phyloP scores from a whole-genome alignment of 2,797 vertebrate species.

The Muscicapa striata region DNA sequence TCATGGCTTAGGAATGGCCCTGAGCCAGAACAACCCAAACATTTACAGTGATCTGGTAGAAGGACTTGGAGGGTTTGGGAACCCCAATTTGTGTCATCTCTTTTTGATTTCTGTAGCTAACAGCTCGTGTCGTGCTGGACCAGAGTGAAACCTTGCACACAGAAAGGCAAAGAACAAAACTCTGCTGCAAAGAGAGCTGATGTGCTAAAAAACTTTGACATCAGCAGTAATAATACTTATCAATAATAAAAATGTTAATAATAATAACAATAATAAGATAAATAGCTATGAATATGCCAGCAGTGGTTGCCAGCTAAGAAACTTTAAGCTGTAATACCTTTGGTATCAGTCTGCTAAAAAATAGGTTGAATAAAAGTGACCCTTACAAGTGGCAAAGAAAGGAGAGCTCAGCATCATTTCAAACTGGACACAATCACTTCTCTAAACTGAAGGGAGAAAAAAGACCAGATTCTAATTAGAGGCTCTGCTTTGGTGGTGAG shows the following conservation, averaged over 20 bases:
- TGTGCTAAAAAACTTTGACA: neutral
- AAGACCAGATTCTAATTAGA: neutral
- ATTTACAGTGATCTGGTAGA: neutral
- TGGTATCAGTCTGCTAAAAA: neutral
- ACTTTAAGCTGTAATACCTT: neutral
- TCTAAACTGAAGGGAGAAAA: neutral
- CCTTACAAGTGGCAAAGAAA: neutral
- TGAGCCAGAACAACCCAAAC: neutral
- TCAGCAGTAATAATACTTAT: too few species aligned
- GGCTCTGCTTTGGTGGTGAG: neutral
- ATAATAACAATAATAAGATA: neutral
- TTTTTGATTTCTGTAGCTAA: neutral
- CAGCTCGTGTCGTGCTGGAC: rapidly evolving
- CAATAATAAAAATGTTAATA: neutral
- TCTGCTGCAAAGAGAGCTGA: neutral
- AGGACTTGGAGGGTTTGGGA: neutral
- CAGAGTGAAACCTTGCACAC: neutral
- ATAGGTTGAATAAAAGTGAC: neutral
- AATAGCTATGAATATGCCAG: neutral
- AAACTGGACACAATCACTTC: neutral
- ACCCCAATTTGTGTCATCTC: neutral
- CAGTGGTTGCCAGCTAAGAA: neutral
- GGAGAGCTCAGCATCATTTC: neutral
- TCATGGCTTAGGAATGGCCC: neutral
- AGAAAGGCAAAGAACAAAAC: neutral